Evolutionary conservation across 2,797 vertebrate genomes (phyloP), one percentile per base, ranked within the genome.

Genomic region (Aselliscus stoliczkanus): DNA sequence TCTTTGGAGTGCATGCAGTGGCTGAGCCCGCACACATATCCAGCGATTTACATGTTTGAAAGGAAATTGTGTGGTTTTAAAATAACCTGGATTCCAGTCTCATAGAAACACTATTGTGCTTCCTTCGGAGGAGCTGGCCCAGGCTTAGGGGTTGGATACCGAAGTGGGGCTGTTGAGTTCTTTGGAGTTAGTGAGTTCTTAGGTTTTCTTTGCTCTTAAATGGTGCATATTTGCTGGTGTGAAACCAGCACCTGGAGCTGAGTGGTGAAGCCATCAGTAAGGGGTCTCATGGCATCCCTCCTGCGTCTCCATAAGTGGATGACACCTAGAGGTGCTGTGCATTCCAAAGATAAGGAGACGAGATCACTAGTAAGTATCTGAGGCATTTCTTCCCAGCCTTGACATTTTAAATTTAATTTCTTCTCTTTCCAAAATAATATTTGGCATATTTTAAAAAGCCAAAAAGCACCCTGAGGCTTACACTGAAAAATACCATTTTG

Each of bases 61-160:
- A 79, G 27, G 17, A 13, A 80, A 81, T 2, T 27, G n/a, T 54
- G 18, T 34, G 69, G 27, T 77, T 70, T 84, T 37, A 62, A 77
- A 64, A 94, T 72, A 10, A 67, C 37, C n/a, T 42, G 58, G 65
- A 88, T 80, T 93, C 31, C 25, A 47, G 39, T 67, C 42, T 79
- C 44, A 37, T 54, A 29, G 79, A 39, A 44, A 56, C 12, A 15
- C 47, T 67, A n/a, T 20, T 8, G 37, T 62, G 65, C 60, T 52
- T 50, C 60, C 60, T 52, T 50, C 60, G 17, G 39, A 69, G 37
- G 9, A 8, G 6, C 56, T 47, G 64, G 64, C 27, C 25, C 21
- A 39, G 18, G 65, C 62, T 31, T 54, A 18, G 39, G 21, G 11
- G 44, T 15, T 15, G 72, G 50, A 62, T 31, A n/a, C 12, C 34